phyloP scores from a whole-genome alignment of 2,113 vertebrate genomes.

The Perccottus glenii region DNA sequence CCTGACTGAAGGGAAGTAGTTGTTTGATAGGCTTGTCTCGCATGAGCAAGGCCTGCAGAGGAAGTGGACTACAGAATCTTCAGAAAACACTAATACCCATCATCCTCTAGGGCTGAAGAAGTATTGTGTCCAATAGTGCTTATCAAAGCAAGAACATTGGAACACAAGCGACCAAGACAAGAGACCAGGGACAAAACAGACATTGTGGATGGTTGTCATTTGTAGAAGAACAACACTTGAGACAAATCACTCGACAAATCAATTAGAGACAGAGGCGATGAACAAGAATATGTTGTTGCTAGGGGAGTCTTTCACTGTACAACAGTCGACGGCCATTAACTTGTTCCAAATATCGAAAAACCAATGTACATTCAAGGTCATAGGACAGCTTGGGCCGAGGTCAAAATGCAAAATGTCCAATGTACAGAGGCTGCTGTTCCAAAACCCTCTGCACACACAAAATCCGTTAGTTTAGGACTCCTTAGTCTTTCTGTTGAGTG shows the following conservation, averaged over 20 bases:
- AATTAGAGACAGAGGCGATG: constrained; percentile 64
- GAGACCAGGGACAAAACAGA: constrained; percentile 59
- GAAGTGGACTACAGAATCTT: constrained; percentile 68
- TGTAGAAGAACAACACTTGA: constrained; percentile 34
- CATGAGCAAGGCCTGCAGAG: constrained; percentile 44
- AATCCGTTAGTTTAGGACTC: not conserved
- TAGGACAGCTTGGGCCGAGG: constrained; percentile 30
- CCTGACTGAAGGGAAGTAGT: constrained; percentile 54
- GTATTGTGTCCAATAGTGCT: constrained; percentile 53
- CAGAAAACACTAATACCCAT: constrained; percentile 72
- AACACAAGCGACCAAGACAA: constrained; percentile 62
- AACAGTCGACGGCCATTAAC: not conserved
- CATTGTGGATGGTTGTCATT: constrained; percentile 52
- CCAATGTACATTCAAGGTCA: constrained; percentile 60
- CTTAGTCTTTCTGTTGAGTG: not conserved
- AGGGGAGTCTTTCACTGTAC: constrained; percentile 1
- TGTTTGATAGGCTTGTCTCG: constrained; percentile 52
- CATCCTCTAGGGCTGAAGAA: constrained; percentile 52
- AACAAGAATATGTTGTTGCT: constrained; percentile 25
- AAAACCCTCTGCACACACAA: constrained; percentile 5
- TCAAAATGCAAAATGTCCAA: constrained; percentile 11
- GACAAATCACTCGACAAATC: constrained; percentile 69
- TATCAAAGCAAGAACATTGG: constrained; percentile 75
- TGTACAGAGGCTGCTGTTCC: not conserved
- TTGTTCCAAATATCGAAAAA: constrained; percentile 14